Evolutionary conservation across 2,888 invertebrate species (phyloP).

Genomic region (Heterodera filipjevi): DNA sequence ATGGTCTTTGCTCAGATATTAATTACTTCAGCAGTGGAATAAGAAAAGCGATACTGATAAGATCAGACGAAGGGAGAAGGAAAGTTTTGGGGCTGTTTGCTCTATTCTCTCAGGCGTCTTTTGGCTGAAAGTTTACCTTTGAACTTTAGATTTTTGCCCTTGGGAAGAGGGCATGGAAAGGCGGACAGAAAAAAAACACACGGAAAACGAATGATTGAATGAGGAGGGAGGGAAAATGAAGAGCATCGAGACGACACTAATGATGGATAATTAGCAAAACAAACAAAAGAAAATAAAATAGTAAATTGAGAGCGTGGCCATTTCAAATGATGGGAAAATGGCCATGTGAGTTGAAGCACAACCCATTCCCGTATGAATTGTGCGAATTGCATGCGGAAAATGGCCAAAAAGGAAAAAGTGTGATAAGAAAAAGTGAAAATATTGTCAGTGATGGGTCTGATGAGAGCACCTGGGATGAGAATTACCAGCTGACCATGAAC

Average conservation of each 20-base stretch:
- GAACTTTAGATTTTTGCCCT: neutral
- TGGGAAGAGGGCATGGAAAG: neutral
- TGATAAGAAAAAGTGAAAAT: neutral
- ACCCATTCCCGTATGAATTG: neutral
- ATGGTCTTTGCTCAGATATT: neutral
- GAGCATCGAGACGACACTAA: neutral
- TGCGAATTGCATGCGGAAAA: too few relatives aligned
- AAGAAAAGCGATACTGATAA: neutral
- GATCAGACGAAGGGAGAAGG: slow-evolving; percentile 10
- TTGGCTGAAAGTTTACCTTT: slow-evolving; percentile 4
- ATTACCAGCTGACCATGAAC: neutral
- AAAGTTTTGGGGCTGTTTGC: neutral
- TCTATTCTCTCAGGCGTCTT: neutral
- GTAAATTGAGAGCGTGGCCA: neutral
- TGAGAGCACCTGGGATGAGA: neutral
- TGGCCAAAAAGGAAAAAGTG: neutral
- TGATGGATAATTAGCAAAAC: neutral
- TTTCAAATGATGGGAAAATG: neutral
- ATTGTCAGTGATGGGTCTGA: too few relatives aligned
- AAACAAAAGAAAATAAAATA: neutral
- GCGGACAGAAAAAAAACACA: neutral
- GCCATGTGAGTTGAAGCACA: neutral
- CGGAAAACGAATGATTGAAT: neutral
- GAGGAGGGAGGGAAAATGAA: too few relatives aligned
- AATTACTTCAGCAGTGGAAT: neutral